Evolutionary conservation across 92 coral and sea anemone species (phyloP).

Genomic region (Zoanthus sociatus): DNA sequence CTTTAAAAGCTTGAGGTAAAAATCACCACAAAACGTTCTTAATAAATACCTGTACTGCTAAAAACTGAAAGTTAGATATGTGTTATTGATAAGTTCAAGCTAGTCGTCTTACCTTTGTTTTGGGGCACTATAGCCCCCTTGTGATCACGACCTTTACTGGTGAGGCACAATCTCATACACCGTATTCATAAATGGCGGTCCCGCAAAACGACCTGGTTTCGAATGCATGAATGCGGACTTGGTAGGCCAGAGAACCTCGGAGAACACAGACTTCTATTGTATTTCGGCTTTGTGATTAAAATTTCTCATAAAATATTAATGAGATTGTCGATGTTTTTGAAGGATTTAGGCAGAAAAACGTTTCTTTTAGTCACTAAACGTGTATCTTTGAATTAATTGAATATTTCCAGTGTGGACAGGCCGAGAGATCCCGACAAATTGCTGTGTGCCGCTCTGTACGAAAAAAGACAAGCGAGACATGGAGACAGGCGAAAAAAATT

Average conservation of each 20-base stretch:
- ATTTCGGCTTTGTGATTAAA: conserved; percentile 1
- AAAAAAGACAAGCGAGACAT: not conserved
- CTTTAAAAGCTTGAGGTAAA: no score
- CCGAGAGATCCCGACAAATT: conserved; percentile 15
- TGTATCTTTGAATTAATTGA: not conserved
- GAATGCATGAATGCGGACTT: conserved; percentile 47
- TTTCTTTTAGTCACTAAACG: not conserved
- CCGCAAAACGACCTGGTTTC: conserved; percentile 45
- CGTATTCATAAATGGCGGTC: conserved; percentile 47
- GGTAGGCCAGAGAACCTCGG: conserved; percentile 44
- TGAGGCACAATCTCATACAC: not conserved
- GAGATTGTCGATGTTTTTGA: conserved; percentile 20
- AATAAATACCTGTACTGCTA: no score
- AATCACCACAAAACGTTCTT: no score
- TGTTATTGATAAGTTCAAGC: no score
- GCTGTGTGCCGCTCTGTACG: conserved; percentile 37
- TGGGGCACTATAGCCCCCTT: no score
- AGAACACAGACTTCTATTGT: conserved; percentile 1
- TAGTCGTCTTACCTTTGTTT: no score
- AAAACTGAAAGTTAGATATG: no score
- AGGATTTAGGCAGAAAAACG: conserved; percentile 9
- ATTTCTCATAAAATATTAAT: conserved; percentile 1
- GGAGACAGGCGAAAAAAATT: not conserved
- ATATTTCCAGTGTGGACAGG: not conserved
- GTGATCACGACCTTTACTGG: no score